Conservation (phyloP, 2,797 vertebrate genomes). For the Huso huso region DNA sequence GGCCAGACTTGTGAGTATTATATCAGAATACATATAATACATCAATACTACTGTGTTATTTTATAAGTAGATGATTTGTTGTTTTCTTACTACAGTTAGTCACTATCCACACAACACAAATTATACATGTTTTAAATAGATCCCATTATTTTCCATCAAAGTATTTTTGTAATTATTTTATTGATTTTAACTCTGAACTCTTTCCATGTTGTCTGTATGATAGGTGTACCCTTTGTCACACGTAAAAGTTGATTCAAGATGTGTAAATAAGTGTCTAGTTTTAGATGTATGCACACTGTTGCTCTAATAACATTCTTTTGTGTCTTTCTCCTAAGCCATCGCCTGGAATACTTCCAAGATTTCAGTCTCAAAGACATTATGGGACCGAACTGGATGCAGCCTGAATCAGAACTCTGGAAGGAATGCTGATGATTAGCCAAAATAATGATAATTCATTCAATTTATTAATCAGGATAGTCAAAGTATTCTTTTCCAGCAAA, state of each 20-base stretch:
- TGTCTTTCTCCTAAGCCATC: slow-evolving; percentile 36
- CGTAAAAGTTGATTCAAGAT: background rate
- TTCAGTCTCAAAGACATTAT: slow-evolving; percentile 63
- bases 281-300: background rate
- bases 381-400: slow-evolving; percentile 61
- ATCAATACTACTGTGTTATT: background rate
- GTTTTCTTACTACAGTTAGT: background rate
- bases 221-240: background rate
- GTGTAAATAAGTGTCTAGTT: background rate
- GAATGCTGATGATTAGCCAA: slow-evolving; percentile 39
- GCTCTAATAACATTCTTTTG: slow-evolving; percentile 11
- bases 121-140: background rate
- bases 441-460: slow-evolving; percentile 9
- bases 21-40: background rate
- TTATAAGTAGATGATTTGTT: background rate
- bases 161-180: background rate
- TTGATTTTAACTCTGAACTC: background rate
- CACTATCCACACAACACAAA: slow-evolving; percentile 1
- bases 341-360: slow-evolving; percentile 59
- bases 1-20: slow-evolving; percentile 58
- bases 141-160: background rate
- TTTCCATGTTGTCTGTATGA: background rate
- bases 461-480: slow-evolving; percentile 13
- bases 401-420: slow-evolving; percentile 51
- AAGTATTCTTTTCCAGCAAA: background rate